These are phyloP conservation scores for Cyanoderma ruficeps DNA, from an alignment of 2,113 vertebrate genomes.

Conservation along the genomic window DNA sequence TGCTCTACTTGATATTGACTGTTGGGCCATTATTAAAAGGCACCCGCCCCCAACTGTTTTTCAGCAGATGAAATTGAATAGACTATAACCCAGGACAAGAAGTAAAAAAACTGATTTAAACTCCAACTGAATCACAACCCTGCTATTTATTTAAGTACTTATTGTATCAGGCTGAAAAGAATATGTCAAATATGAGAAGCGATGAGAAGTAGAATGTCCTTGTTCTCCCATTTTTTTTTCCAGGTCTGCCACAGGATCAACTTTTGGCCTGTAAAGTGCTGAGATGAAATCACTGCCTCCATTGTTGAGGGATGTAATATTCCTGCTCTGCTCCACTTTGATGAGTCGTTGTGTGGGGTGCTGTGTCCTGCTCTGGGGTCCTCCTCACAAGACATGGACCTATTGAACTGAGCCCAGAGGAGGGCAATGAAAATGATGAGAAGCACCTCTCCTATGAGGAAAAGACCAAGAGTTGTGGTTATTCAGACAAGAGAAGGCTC, in stretches of 20 bases:
- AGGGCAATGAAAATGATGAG: not conserved
- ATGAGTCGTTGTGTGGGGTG: fast-evolving
- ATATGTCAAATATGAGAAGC: not conserved
- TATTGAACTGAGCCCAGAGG: fast-evolving
- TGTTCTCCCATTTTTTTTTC: not conserved
- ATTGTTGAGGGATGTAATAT: fast-evolving
- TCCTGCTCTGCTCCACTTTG: not conserved
- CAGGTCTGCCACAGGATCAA: not conserved
- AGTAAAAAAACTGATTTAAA: not conserved
- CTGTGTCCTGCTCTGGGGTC: fast-evolving
- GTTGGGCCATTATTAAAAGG: too few species aligned
- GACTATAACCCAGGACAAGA: too few species aligned
- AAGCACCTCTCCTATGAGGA: not conserved
- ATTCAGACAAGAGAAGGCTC: not conserved
- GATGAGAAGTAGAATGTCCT: not conserved
- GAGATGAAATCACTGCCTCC: not conserved
- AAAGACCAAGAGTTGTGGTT: fast-evolving
- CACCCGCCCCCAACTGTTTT: too few species aligned
- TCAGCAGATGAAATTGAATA: too few species aligned
- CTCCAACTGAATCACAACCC: fast-evolving
- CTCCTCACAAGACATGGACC: not conserved
- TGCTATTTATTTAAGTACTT: not conserved
- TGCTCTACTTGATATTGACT: too few species aligned
- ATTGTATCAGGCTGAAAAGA: not conserved
- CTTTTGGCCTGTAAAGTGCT: not conserved